A percentile compares a stretch with the other conserved stretches of the same genome.
Evolutionary conservation across 2,797 vertebrate species (phyloP).

Genomic region (Syngnathus rostellatus): DNA sequence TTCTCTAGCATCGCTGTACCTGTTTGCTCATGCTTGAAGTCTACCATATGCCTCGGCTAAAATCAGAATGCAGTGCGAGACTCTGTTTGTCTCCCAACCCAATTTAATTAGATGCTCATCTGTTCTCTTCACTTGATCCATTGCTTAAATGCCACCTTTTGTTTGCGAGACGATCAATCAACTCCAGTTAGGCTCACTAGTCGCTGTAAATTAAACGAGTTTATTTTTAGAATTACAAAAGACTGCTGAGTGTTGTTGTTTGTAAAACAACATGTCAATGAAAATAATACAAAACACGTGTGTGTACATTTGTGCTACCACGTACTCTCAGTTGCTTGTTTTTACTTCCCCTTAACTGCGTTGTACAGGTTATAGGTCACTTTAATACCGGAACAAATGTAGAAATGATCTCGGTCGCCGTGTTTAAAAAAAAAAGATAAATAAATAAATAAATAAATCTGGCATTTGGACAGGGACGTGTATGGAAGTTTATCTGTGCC

Average conservation of each 20-base stretch:
- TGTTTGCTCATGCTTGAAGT: conserved; percentile 13
- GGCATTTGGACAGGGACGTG: too few relatives aligned
- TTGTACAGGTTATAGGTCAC: too few relatives aligned
- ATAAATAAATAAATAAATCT: too few relatives aligned
- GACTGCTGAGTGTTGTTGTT: not conserved
- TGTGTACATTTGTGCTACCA: too few relatives aligned
- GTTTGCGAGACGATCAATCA: conserved; percentile 15
- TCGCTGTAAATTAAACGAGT: not conserved
- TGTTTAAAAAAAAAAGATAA: too few relatives aligned
- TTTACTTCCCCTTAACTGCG: too few relatives aligned
- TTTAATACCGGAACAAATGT: too few relatives aligned
- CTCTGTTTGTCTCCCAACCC: conserved; percentile 19
- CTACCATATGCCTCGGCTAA: conserved; percentile 8
- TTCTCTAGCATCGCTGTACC: conserved; percentile 13
- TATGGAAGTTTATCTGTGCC: too few relatives aligned
- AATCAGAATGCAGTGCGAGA: conserved; percentile 8
- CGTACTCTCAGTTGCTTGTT: too few relatives aligned
- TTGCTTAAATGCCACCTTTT: conserved; percentile 8
- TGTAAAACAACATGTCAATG: not conserved
- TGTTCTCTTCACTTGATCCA: conserved; percentile 2
- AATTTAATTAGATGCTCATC: conserved; percentile 17
- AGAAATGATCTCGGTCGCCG: too few relatives aligned
- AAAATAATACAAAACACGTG: too few relatives aligned
- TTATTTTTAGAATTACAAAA: not conserved
- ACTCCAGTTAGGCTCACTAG: conserved; percentile 8